A percentile compares a stretch with the other conserved stretches of the same genome.
Conservation (phyloP, 2,888 invertebrate species). For the Pammene fasciana region DNA sequence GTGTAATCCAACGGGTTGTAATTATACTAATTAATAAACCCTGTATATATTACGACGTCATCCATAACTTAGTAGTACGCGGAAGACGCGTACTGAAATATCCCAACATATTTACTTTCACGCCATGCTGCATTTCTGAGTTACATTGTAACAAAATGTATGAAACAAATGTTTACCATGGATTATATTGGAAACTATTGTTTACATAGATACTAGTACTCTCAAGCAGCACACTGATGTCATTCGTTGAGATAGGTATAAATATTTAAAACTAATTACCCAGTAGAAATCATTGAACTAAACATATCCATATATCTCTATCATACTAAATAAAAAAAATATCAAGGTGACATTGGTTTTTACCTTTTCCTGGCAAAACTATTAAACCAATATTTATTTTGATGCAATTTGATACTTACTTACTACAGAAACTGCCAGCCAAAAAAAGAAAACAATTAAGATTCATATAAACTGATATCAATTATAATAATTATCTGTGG, state of each 20-base stretch:
- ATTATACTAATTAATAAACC: not conserved
- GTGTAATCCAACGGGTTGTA: not conserved
- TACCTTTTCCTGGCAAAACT: no score
- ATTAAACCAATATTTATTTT: no score
- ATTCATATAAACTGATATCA: no score
- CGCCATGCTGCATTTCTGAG: not conserved
- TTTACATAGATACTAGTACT: constrained; percentile 4
- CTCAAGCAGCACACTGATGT: constrained; percentile 1
- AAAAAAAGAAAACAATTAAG: no score
- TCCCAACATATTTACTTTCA: not conserved
- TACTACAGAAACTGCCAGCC: no score
- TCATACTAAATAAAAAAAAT: no score
- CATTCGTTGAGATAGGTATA: not conserved
- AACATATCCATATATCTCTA: no score
- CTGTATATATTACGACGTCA: not conserved
- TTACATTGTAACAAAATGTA: constrained; percentile 17
- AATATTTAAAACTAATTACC: no score
- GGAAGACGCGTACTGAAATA: not conserved
- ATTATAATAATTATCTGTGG: no score
- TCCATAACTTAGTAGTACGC: not conserved
- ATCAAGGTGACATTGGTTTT: no score
- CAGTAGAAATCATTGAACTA: no score
- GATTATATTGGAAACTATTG: constrained; percentile 7
- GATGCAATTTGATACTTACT: no score
- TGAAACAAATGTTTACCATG: not conserved